phyloP scores from a whole-genome alignment of 2,888 invertebrate species.

The Tuberolachnus salignus region DNA sequence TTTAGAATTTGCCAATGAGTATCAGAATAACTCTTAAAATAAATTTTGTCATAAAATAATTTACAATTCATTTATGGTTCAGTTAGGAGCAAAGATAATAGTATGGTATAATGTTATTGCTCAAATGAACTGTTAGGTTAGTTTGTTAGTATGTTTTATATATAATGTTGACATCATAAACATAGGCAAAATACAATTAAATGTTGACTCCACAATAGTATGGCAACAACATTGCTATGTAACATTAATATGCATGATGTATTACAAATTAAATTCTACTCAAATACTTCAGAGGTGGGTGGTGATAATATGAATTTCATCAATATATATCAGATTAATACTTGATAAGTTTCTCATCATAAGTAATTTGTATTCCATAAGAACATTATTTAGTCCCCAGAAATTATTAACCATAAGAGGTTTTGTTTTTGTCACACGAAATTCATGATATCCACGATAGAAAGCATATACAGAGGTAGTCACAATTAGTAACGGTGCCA shows the following conservation, averaged over 20 bases:
- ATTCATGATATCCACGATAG: too few relatives aligned
- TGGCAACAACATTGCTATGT: too few relatives aligned
- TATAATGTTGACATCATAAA: background rate
- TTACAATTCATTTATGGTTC: background rate
- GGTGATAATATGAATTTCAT: background rate
- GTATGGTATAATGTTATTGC: background rate
- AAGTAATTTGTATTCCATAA: background rate
- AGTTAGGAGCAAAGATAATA: background rate
- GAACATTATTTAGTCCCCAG: too few relatives aligned
- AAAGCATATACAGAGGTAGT: too few relatives aligned
- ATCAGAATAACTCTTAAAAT: background rate
- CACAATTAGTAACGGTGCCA: too few relatives aligned
- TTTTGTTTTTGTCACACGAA: too few relatives aligned
- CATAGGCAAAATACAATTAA: background rate
- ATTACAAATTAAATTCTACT: background rate
- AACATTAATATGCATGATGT: too few relatives aligned
- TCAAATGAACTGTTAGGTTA: background rate
- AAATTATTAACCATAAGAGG: too few relatives aligned
- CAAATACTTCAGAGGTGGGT: slow-evolving; percentile 5
- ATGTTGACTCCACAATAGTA: too few relatives aligned
- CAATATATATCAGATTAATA: background rate
- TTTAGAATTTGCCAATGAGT: background rate
- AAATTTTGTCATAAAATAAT: background rate
- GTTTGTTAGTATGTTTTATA: too few relatives aligned
- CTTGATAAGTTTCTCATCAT: background rate